phyloP scores from a whole-genome alignment of 1,140 invertebrate species.

The Branchinecta lynchi region DNA sequence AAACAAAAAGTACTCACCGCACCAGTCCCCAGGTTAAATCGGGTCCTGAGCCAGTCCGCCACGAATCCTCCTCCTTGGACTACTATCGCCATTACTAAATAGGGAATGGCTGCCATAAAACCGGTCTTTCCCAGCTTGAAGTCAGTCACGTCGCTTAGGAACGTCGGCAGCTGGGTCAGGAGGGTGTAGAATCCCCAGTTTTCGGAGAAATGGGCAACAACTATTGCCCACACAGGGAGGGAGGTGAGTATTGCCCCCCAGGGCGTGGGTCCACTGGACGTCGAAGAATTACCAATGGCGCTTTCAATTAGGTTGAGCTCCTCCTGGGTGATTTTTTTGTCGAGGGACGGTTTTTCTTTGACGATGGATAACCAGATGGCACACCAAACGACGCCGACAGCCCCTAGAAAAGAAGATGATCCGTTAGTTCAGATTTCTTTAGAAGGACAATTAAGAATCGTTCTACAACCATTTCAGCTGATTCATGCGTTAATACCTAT shows the following conservation, averaged over 20 bases:
- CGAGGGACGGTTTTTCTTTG: conserved; percentile 55
- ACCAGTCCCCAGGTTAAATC: conserved; percentile 48
- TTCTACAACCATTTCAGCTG: no score
- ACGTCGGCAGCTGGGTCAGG: conserved; percentile 73
- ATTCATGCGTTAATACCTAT: no score
- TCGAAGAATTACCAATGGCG: conserved; percentile 25
- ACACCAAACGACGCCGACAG: conserved; percentile 31
- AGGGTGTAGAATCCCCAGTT: conserved; percentile 93
- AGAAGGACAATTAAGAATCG: no score
- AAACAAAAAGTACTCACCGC: conserved; percentile 30
- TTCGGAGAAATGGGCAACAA: conserved; percentile 77
- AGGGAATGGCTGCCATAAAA: conserved; percentile 64
- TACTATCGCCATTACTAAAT: conserved; percentile 64
- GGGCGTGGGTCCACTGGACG: conserved; percentile 37
- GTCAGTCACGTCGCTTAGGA: conserved; percentile 45
- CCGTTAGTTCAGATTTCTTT: no score
- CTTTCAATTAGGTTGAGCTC: conserved; percentile 61
- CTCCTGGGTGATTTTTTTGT: conserved; percentile 50
- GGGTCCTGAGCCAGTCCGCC: conserved; percentile 54
- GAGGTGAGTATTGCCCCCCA: conserved; percentile 68
- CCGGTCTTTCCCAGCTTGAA: conserved; percentile 49
- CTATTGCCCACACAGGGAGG: conserved; percentile 73
- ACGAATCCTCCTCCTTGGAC: conserved; percentile 59
- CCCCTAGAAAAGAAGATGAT: conserved; percentile 22
- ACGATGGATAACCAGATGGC: conserved; percentile 39